Evolutionary conservation across 1,140 invertebrate species (phyloP).

Genomic region (Tyrophagus putrescentiae): DNA sequence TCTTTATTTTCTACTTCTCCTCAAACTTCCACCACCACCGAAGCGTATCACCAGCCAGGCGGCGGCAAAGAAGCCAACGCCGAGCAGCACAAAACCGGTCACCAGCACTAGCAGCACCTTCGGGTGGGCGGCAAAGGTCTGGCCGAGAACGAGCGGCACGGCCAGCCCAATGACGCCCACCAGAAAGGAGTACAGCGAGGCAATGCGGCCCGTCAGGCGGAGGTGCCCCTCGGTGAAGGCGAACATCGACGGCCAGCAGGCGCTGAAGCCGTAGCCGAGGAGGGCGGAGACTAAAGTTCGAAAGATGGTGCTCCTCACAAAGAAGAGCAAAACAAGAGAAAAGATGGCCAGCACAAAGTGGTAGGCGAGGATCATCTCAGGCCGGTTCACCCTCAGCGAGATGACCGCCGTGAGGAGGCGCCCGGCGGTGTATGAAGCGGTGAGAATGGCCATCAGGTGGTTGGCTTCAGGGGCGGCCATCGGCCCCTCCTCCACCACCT

Average conservation of each 20-base stretch:
- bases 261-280: background rate
- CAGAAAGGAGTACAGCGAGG: slow-evolving; percentile 1
- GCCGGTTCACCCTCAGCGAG: background rate
- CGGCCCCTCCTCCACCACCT: too few relatives aligned
- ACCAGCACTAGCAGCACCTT: background rate
- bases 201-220: background rate
- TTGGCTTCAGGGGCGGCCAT: too few relatives aligned
- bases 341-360: too few relatives aligned
- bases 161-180: background rate
- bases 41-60: too few relatives aligned
- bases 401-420: background rate
- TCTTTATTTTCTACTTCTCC: too few relatives aligned
- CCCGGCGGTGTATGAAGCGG: background rate
- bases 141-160: background rate
- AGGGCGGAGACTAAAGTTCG: too few relatives aligned
- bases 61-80: background rate
- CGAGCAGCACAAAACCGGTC: background rate
- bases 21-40: too few relatives aligned
- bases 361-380: background rate
- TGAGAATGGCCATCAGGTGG: background rate
- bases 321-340: too few relatives aligned
- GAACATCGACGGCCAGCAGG: background rate
- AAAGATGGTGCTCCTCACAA: too few relatives aligned
- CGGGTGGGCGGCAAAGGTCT: background rate
- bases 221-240: background rate